Evolutionary conservation across 2,113 vertebrate species (phyloP), one percentile per base, ranked within the genome.

Genomic region (Festucalex cinctus): DNA sequence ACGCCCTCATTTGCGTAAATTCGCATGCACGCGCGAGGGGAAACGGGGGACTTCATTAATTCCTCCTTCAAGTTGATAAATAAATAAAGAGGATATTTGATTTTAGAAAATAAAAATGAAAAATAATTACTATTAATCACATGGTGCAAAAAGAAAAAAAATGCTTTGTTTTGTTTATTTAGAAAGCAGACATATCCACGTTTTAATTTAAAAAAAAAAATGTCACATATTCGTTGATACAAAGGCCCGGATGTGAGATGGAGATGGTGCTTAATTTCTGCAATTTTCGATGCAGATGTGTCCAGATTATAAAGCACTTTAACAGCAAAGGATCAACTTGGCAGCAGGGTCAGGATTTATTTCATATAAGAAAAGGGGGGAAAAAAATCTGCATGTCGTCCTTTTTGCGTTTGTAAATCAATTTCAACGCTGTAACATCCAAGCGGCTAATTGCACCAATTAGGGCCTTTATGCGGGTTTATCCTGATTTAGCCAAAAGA

Each of bases 271-370:
- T 80, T 71, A 76, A 79, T 85, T 83, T 72, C 39, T 86, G 67
- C 76, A 84, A 79, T 86, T 87, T 86, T 86, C 79, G 74, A 82
- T 69, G 68, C 78, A 90, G 83, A 85, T 87, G 81, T 87, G 66
- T 67, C 58, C 69, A 68, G 79, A 88, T 85, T 85, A 74, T 82
- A 81, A 87, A 83, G 70, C 83, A 85, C 70, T 70, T 79, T 61
- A 80, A 88, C 70, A 81, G 83, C 79, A 78, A 37, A 76, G 75
- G 78, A 84, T 85, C 82, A 86, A 84, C 80, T 88, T 88, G 76
- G 76, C 81, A 86, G 74, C 41, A 80, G 76, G 79, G 77, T 74
- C 74, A 78, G 66, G 82, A 88, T 89, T 86, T 88, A 51, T 73
- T 78, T 60, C 13, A 43, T 16, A 32, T 32, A 32, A 43, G 35